Evolutionary conservation across 2,113 vertebrate species (phyloP).

Genomic region (Thinocorus orbignyianus): DNA sequence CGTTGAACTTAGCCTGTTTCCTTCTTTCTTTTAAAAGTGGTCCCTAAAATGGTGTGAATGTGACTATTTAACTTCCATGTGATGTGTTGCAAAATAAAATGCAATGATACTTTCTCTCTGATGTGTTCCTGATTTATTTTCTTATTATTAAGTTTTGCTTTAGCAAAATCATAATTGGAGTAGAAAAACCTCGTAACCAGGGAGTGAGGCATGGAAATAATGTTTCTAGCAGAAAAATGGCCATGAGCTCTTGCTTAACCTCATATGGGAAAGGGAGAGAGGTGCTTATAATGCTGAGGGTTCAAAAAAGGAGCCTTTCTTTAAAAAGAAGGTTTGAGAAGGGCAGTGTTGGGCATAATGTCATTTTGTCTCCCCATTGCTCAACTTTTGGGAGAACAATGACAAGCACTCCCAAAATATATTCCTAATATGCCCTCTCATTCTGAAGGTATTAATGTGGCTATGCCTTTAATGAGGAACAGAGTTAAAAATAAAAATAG

Average conservation of each 20-base stretch:
- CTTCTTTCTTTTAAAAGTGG: neutral
- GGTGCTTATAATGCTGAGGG: neutral
- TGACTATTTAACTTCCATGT: neutral
- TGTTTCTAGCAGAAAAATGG: neutral
- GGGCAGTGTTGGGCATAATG: neutral
- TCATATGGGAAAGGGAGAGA: neutral
- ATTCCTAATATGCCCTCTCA: neutral
- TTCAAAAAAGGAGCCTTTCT: neutral
- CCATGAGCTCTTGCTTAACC: neutral
- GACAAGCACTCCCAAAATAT: neutral
- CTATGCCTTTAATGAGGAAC: neutral
- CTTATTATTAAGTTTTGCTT: neutral
- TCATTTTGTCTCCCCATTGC: neutral
- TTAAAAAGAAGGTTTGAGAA: neutral
- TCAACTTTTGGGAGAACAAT: neutral
- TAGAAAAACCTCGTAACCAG: neutral
- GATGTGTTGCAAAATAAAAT: neutral
- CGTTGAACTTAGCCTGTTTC: neutral
- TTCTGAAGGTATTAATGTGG: neutral
- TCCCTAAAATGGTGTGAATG: neutral
- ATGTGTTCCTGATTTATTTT: neutral
- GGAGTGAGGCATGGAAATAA: neutral
- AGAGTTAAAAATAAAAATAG: neutral
- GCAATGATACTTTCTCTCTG: neutral
- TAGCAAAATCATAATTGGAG: neutral